Conservation (phyloP, 2,797 vertebrate genomes). For the Typhlichthys eigenmanni region DNA sequence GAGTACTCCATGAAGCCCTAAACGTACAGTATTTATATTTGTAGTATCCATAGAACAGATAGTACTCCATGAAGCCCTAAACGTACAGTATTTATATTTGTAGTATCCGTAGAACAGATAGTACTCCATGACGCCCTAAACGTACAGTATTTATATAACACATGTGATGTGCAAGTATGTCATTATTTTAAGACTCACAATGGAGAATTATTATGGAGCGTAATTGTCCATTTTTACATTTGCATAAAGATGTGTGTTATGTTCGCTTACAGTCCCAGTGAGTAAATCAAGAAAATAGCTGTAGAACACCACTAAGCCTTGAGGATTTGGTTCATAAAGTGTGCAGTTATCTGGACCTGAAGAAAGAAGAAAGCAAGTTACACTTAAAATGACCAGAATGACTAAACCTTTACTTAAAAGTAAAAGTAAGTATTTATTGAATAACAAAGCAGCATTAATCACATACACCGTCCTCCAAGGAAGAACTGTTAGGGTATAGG, state of each 20-base stretch:
- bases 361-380: slow-evolving; percentile 46
- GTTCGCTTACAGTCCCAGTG: slow-evolving; percentile 81
- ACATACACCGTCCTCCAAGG: background rate
- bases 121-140: too few species aligned
- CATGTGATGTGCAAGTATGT: background rate
- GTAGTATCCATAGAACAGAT: background rate
- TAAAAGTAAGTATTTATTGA: too few species aligned
- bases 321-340: slow-evolving; percentile 64
- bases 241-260: background rate
- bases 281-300: slow-evolving; percentile 82
- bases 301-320: slow-evolving; percentile 73
- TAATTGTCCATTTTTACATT: background rate
- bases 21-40: slow-evolving; percentile 6
- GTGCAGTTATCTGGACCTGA: slow-evolving; percentile 57
- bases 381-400: background rate
- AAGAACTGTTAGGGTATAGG: slow-evolving; percentile 40
- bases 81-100: too few species aligned
- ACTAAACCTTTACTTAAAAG: too few species aligned
- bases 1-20: slow-evolving; percentile 90
- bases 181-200: background rate
- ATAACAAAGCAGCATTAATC: too few species aligned
- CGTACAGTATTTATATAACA: background rate
- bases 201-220: background rate
- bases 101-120: too few species aligned
- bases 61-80: background rate